Percentiles rank a stretch among this genome's conserved stretches.
Conservation (phyloP, 2,888 invertebrate species). For the Epistrophe eligans region DNA sequence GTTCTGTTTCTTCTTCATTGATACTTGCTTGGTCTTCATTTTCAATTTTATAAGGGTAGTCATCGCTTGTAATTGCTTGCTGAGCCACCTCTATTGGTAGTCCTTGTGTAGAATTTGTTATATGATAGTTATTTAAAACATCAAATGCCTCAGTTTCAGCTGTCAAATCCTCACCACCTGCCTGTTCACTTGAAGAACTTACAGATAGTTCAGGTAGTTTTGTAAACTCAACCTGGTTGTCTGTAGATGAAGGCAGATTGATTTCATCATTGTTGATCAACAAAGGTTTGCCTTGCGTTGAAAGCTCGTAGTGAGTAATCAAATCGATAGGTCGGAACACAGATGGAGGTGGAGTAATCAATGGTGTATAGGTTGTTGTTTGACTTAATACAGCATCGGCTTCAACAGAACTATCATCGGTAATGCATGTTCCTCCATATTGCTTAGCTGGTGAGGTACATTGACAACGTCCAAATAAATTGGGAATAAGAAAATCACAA, state of each 20-base stretch:
- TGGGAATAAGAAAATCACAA: conserved; percentile 95
- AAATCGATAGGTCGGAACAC: conserved; percentile 72
- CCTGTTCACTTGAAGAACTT: conserved; percentile 52
- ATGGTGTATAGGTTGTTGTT: conserved; percentile 73
- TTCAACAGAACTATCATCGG: conserved; percentile 68
- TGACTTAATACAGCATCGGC: conserved; percentile 71
- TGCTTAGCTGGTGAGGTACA: conserved; percentile 89
- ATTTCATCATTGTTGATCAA: conserved; percentile 32
- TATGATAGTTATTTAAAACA: conserved; percentile 35
- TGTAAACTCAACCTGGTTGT: conserved; percentile 18
- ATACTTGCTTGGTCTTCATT: conserved; percentile 77
- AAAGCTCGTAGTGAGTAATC: conserved; percentile 61
- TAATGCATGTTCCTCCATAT: conserved; percentile 87
- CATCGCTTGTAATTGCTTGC: conserved; percentile 67
- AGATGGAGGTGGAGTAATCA: conserved; percentile 76
- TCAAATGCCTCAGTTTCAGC: conserved; percentile 43
- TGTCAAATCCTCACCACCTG: conserved; percentile 60
- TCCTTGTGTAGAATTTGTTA: conserved; percentile 40
- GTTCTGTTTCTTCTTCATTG: conserved; percentile 33
- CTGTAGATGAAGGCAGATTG: conserved; percentile 17
- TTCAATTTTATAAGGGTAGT: conserved; percentile 82
- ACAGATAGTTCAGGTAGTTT: conserved; percentile 29
- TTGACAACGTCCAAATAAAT: conserved; percentile 94
- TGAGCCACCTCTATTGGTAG: conserved; percentile 18
- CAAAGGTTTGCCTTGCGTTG: conserved; percentile 62